A percentile compares a stretch with the other conserved stretches of the same genome.
Conservation (phyloP, 2,113 vertebrate genomes). For the Microtus richardsoni region DNA sequence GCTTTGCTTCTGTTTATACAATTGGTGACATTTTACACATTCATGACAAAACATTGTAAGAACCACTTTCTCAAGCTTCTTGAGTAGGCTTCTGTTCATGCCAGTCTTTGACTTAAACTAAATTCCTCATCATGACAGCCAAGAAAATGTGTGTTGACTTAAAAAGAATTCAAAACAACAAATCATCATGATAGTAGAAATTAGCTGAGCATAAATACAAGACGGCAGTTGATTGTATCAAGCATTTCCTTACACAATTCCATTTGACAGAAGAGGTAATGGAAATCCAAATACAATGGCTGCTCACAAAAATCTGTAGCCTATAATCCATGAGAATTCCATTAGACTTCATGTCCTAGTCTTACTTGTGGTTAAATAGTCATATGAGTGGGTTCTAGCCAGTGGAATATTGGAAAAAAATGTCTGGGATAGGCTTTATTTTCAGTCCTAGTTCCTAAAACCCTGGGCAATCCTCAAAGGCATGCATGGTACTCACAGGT, state of each 20-base stretch:
- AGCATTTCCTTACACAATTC: background rate
- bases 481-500: background rate
- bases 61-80: background rate
- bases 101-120: background rate
- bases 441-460: background rate
- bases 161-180: background rate
- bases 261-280: background rate
- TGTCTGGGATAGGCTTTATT: background rate
- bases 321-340: background rate
- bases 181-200: background rate
- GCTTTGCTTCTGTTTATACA: background rate
- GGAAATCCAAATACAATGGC: background rate
- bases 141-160: background rate
- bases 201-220: background rate
- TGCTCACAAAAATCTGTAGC: background rate
- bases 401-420: background rate
- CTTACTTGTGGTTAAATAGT: background rate
- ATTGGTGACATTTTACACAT: background rate
- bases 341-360: background rate
- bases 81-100: slow-evolving; percentile 1
- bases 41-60: slow-evolving; percentile 2
- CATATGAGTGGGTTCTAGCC: background rate
- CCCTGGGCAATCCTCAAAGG: background rate
- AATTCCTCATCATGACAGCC: background rate
- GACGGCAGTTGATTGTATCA: background rate